phyloP scores from a whole-genome alignment of 2,888 invertebrate species.

The Leptarthrus brevirostris region DNA sequence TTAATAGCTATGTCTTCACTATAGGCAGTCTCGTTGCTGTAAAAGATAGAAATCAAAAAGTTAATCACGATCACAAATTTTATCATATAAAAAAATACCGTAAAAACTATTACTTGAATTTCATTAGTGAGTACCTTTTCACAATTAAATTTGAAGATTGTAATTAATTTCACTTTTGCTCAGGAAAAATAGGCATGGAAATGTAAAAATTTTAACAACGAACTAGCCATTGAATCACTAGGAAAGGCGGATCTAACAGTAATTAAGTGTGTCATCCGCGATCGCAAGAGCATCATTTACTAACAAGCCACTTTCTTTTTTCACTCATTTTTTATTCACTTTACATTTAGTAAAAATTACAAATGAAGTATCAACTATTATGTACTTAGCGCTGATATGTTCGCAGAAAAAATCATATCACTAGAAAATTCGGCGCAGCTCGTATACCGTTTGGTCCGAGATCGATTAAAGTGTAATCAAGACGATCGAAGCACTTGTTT shows the following conservation, averaged over 20 bases:
- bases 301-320: slow-evolving; percentile 63
- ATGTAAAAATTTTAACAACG: slow-evolving; percentile 2
- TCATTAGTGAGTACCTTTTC: too few relatives aligned
- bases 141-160: too few relatives aligned
- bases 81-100: slow-evolving; percentile 9
- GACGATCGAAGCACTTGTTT: slow-evolving; percentile 15
- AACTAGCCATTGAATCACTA: slow-evolving; percentile 6
- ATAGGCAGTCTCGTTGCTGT: slow-evolving; percentile 29
- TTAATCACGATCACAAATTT: slow-evolving; percentile 23
- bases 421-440: slow-evolving; percentile 4
- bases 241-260: background rate
- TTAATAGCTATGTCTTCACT: slow-evolving; percentile 17
- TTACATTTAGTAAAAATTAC: background rate
- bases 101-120: too few relatives aligned
- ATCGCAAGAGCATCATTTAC: slow-evolving; percentile 49
- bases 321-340: slow-evolving; percentile 57
- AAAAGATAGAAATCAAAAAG: slow-evolving; percentile 34
- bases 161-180: background rate
- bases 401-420: slow-evolving; percentile 11
- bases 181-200: background rate
- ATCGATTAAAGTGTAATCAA: background rate
- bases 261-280: slow-evolving; percentile 51
- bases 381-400: background rate
- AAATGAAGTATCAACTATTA: background rate
- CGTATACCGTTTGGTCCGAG: slow-evolving; percentile 10